Percentiles rank a stretch among this genome's conserved stretches.
Evolutionary conservation across 2,113 vertebrate genomes (phyloP).

Genomic region (Ivindomyrus marchei): DNA sequence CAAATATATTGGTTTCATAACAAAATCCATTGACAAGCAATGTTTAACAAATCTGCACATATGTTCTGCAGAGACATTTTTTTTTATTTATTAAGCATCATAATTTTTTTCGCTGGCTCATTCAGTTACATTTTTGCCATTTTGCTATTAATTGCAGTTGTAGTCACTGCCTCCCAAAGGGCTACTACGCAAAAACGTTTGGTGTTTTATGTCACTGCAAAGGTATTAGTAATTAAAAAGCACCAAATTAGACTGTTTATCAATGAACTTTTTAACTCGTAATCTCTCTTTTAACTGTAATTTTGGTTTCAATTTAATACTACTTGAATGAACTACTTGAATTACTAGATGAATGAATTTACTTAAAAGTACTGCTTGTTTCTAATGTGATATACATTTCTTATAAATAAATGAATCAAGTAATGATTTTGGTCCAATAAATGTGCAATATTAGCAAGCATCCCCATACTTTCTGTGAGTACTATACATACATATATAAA

Average conservation of each 20-base stretch:
- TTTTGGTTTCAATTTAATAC: not conserved
- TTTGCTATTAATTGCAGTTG: too few relatives aligned
- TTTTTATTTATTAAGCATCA: not conserved
- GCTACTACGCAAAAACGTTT: too few relatives aligned
- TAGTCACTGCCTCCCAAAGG: too few relatives aligned
- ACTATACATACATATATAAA: not conserved
- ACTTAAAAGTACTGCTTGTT: not conserved
- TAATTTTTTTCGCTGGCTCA: not conserved
- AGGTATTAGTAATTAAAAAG: not conserved
- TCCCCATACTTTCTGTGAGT: not conserved
- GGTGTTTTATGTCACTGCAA: not conserved
- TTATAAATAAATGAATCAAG: not conserved
- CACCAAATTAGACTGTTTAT: not conserved
- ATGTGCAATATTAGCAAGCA: not conserved
- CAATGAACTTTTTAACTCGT: not conserved
- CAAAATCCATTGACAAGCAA: not conserved
- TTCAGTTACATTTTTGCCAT: too few relatives aligned
- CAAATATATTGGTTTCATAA: not conserved
- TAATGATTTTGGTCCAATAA: not conserved
- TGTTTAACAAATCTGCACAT: not conserved
- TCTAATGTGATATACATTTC: not conserved
- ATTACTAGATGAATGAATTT: not conserved
- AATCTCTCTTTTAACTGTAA: not conserved
- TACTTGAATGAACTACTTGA: not conserved
- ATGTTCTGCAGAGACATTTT: not conserved